Base-by-base conservation (phyloP, 2,797 vertebrate species). In the Schizopygopsis malacanthus region DNA sequence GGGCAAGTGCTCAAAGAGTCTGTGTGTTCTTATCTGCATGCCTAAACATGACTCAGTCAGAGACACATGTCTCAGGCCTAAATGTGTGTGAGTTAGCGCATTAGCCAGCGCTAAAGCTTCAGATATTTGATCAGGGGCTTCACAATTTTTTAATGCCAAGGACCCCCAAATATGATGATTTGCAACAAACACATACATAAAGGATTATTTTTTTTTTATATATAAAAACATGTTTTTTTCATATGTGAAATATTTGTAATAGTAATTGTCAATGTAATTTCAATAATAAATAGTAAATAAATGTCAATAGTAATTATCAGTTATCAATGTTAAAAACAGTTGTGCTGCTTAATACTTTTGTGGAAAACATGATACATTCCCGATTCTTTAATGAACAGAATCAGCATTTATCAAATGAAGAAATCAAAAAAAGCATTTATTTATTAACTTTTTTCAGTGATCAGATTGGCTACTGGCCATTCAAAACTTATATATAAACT, bases 11-110 rank as follows among this genome's bases (percentile, higher is more conserved):
- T 86, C 85, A 90, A 84, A 86, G 87, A 52, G 56, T 61, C 18
- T 83, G 73, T 52, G 80, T 59, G 65, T 77, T 81, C 81, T 73
- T 84, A 86, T 89, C 87, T 85, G 75, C 82, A 56, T 77, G 73
- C 41, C n/a, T 33, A 65, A 80, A 83, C 72, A 71, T 79, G 81
- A 79, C 28, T 47, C 79, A 56, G 73, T 67, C 76, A 54, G 18
- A 77, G 73, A 56, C 33, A 0, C 28, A 54, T 47, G 41, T 65
- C 10, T 80, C 61, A 56, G 59, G n/a, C 47, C 22, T 43, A 18
- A 82, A 43, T 69, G 11, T 15, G 67, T 56, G 65, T 0, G n/a
- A 70, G 50, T 43, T 54, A 43, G n/a, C 33, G 1, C 45, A 78
- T 83, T 76, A 76, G 45, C 71, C 25, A 84, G 33, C 4, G n/a